Evolutionary conservation across 2,888 invertebrate species (phyloP).

Genomic region (Sicus ferrugineus): DNA sequence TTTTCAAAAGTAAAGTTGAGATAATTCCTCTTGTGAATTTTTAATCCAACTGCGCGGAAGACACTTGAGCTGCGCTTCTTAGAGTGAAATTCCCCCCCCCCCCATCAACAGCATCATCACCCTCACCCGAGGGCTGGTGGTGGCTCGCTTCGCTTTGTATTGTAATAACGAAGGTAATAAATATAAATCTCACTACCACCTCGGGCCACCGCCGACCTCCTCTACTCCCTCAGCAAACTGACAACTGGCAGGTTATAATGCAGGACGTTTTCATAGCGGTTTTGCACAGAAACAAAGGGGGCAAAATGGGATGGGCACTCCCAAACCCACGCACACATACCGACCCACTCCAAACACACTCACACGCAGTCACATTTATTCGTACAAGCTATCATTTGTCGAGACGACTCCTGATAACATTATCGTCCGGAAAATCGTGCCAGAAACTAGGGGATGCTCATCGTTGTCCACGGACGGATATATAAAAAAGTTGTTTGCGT

Average conservation of each 20-base stretch:
- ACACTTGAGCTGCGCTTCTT: neutral
- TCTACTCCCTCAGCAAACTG: neutral
- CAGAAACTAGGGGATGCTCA: conserved; percentile 21
- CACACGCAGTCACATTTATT: too few relatives aligned
- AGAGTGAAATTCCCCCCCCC: neutral
- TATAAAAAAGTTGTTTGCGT: neutral
- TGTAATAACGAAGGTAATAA: conserved; percentile 17
- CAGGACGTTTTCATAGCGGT: conserved; percentile 62
- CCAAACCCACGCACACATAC: too few relatives aligned
- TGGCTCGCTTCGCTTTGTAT: neutral
- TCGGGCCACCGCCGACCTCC: neutral
- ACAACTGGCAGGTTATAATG: conserved; percentile 6
- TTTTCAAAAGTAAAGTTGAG: too few relatives aligned
- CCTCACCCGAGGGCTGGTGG: neutral
- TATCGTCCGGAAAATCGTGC: conserved; percentile 23
- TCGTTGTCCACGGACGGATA: neutral
- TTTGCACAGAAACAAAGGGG: conserved; percentile 63
- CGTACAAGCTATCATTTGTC: conserved; percentile 10
- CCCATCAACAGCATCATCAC: neutral
- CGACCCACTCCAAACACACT: too few relatives aligned
- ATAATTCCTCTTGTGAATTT: too few relatives aligned
- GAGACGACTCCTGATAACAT: conserved; percentile 19
- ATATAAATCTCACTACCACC: neutral
- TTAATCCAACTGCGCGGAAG: too few relatives aligned
- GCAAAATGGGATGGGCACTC: neutral